phyloP scores from a whole-genome alignment of 2,888 invertebrate genomes.

The Boloria euphrosyne region DNA sequence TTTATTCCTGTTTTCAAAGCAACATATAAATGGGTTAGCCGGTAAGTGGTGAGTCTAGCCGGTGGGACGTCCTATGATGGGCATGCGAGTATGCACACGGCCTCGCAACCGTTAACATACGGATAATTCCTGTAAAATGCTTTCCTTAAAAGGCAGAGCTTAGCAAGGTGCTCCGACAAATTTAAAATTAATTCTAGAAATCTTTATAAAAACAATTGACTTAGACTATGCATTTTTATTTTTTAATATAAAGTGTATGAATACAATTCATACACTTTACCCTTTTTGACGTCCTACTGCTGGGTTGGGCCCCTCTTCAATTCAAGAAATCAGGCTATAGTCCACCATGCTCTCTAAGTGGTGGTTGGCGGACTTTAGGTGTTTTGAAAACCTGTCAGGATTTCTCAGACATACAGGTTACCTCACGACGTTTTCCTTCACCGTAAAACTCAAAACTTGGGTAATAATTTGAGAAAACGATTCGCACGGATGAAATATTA shows the following conservation, averaged over 20 bases:
- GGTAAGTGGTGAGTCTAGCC: slow-evolving; percentile 77
- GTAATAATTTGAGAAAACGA: no score
- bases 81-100: slow-evolving; percentile 30
- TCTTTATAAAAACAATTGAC: slow-evolving; percentile 6
- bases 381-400: no score
- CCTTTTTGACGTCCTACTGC: no score
- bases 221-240: not conserved
- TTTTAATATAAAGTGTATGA: not conserved
- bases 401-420: no score
- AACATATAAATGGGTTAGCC: slow-evolving; percentile 80
- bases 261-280: no score
- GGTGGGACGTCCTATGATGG: slow-evolving; percentile 41
- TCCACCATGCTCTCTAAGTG: no score
- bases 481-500: no score
- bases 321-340: no score
- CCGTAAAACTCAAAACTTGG: no score
- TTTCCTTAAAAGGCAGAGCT: slow-evolving; percentile 33
- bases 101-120: slow-evolving; percentile 36
- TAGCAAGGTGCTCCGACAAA: slow-evolving; percentile 35
- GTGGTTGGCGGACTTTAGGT: no score
- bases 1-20: slow-evolving; percentile 79
- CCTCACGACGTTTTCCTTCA: no score
- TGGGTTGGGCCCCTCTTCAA: no score
- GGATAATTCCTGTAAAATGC: slow-evolving; percentile 29
- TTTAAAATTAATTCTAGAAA: slow-evolving; percentile 21